Base-by-base conservation (phyloP, 2,113 vertebrate genomes). In the Corythornis vintsioides region DNA sequence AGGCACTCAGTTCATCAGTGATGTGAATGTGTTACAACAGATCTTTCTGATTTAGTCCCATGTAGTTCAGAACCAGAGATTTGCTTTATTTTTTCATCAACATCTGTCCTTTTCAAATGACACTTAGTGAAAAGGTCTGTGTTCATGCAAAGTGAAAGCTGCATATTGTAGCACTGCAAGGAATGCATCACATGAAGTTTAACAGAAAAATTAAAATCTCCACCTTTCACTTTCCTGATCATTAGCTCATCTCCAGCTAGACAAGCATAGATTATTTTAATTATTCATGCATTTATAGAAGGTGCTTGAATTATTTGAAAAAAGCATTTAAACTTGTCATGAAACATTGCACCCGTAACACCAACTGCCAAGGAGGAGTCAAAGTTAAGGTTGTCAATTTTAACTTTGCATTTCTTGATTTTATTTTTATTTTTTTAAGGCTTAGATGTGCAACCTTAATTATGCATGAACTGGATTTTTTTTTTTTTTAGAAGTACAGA, bases 331-430 rank as follows among this genome's bases (percentile, higher is more conserved):
- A 95, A 88, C 75, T 94, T 95, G 92, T 94, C 93, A 77, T 88
- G 71, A 86, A 94, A 86, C 38, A n/a, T 86, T 91, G 83, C 65
- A 89, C 88, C 75, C 69, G 21, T 83, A 95, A 89, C 77, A 69
- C 79, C 33, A 90, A 10, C 56, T 91, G 88, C 85, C 84, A 87
- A 93, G 52, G 72, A 90, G 55, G 77, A 92, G 86, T 93, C 82
- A 80, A 89, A 93, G 72, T 93, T 92, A 93, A 94, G 81, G 80
- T 83, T 89, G 79, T 96, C 74, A 91, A 61, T 77, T 92, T 92
- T 88, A 87, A 70, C 73, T 94, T 94, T 66, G 50, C 40, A 19
- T 70, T 91, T 87, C 72, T 20, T 13, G 85, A 89, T 90, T 82
- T 90, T 85, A 83, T 38, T 38, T 38, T 38, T 33, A 33, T 33